These are phyloP conservation scores for Thryonomys swinderianus DNA, from an alignment of 2,113 vertebrate species.

Conservation along the genomic window DNA sequence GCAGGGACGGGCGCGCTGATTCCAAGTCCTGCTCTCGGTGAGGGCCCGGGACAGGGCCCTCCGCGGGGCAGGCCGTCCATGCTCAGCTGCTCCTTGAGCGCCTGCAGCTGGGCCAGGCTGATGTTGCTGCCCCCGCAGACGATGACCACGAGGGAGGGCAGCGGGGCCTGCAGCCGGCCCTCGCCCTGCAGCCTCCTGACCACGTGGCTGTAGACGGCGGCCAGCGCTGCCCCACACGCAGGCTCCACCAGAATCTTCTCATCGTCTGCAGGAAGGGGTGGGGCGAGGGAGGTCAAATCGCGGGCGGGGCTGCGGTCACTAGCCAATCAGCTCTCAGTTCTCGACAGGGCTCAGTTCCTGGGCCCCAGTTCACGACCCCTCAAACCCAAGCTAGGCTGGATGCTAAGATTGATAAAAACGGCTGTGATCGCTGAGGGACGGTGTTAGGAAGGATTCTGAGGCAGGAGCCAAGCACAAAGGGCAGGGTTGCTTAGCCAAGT, in stretches of 20 bases:
- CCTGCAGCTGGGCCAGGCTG: constrained; percentile 88
- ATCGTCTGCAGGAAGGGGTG: constrained; percentile 85
- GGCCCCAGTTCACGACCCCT: background rate
- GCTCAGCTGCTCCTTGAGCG: constrained; percentile 89
- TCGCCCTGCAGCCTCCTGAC: constrained; percentile 86
- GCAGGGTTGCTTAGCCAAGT: background rate
- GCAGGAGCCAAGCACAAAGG: background rate
- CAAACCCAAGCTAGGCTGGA: background rate
- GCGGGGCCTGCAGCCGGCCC: constrained; percentile 82
- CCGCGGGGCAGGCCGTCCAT: constrained; percentile 39
- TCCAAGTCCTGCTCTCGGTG: background rate
- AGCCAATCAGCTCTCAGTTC: background rate
- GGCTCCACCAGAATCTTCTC: constrained; percentile 94
- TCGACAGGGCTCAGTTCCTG: background rate
- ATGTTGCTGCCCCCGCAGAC: constrained; percentile 95
- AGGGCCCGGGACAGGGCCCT: background rate
- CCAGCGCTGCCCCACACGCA: constrained; percentile 91
- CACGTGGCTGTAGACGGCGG: constrained; percentile 88
- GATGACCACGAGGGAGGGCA: constrained; percentile 89
- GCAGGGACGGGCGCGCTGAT: background rate
- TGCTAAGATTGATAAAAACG: background rate
- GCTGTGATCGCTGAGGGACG: too few relatives aligned
- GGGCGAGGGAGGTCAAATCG: rapidly evolving
- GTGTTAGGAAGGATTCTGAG: background rate
- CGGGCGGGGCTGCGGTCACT: rapidly evolving